Base-by-base conservation (phyloP, 2,888 invertebrate genomes). In the Cyrtodaria siliqua region DNA sequence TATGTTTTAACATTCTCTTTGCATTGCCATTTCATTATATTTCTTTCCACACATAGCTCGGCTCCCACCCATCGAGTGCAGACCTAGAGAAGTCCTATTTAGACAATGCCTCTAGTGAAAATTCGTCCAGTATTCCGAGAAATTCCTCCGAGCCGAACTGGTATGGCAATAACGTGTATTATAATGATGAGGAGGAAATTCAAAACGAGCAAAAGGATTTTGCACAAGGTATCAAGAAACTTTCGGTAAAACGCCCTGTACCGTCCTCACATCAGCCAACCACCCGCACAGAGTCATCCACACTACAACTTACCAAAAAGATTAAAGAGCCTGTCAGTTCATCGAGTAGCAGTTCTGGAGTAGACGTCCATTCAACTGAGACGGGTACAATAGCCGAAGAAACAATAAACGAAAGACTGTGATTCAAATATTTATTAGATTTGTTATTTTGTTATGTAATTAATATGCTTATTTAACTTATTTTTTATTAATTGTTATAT, bases 141-240 rank as follows among this genome's bases (percentile, higher is more conserved):
- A 52, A 72, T 1, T 26, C 73, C 0, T 71, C 77, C 0, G 82
- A 82, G 55, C 82, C 84, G 1, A 77, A 84, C 44, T 84, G 80
- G 79, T 78, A 73, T 47, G 83, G 79, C 12, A 67, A 75, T 29
- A 80, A 80, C 26, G 62, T 50, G 8, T 70, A 67, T 47, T 72
- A 76, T 24, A 64, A 62, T 16, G 76, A 80, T 20, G 81, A 76
- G 6, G 73, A 79, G 1, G 85, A 85, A 52, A 76, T 85, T 0
- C 62, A 72, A 16, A 62, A 69, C 26, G 85, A 78, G 60, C 67
- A 62, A 16, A 47, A 27, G 2, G 73, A 81, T 12, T 82, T 85
- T 38, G 68, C 83, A 23, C 14, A 47, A 16, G 82, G 73, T 33
- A 49, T 84, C 2, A 57, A 60, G 47, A 40, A 64, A 23, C 57